These are phyloP conservation scores for Apocheima hispidaria DNA, from an alignment of 2,888 invertebrate species.

Conservation along the genomic window DNA sequence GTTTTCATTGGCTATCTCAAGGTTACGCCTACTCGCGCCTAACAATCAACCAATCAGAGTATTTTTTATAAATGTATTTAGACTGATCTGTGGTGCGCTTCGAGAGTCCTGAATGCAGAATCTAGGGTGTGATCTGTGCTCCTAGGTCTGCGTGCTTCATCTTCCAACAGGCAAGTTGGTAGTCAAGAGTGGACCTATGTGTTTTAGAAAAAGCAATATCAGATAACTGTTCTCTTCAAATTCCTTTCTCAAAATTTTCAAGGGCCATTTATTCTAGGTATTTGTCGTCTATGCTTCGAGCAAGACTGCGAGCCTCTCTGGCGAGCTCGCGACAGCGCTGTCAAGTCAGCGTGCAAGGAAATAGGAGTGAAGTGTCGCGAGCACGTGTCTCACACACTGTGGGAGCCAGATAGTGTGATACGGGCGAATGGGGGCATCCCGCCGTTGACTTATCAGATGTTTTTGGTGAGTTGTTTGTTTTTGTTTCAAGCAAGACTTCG, in stretches of 20 bases:
- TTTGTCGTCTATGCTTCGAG: conserved; percentile 85
- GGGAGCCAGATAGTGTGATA: conserved; percentile 89
- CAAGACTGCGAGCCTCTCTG: conserved; percentile 91
- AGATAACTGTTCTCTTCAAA: not conserved
- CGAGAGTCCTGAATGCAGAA: no score
- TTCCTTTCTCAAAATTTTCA: not conserved
- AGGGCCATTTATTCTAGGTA: conserved; percentile 55
- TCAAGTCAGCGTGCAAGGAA: conserved; percentile 84
- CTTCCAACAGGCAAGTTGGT: no score
- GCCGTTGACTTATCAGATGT: conserved; percentile 90
- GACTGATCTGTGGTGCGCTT: no score
- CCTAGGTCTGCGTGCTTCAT: no score
- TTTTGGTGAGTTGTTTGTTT: conserved; percentile 78
- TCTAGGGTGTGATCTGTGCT: no score
- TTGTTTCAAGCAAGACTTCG: no score
- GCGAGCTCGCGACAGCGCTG: conserved; percentile 86
- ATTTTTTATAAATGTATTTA: no score
- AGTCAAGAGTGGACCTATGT: no score
- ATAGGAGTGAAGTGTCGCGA: conserved; percentile 85
- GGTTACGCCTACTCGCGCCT: no score
- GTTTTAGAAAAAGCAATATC: no score
- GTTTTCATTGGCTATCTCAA: no score
- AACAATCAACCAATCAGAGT: no score
- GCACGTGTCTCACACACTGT: conserved; percentile 90
- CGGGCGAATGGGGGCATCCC: conserved; percentile 89